A percentile compares a stretch with the other conserved stretches of the same genome.
phyloP scores from a whole-genome alignment of 2,888 invertebrate species.

The Fabriciana adippe region DNA sequence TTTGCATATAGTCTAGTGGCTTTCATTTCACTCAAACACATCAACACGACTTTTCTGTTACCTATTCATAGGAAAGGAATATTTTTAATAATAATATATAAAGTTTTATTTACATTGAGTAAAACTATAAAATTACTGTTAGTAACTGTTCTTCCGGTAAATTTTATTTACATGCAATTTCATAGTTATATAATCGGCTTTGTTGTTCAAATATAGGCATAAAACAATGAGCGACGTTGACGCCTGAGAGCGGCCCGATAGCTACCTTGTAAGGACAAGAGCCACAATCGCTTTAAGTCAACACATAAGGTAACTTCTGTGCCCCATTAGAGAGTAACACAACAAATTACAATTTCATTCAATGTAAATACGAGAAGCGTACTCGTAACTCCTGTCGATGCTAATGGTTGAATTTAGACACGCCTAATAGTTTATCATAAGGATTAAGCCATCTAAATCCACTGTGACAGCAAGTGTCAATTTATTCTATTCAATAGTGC shows the following conservation, averaged over 20 bases:
- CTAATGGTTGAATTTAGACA: constrained; percentile 70
- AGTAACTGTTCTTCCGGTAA: constrained; percentile 15
- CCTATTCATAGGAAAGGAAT: no score
- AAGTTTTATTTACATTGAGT: no score
- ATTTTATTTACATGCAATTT: constrained; percentile 30
- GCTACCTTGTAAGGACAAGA: constrained; percentile 57
- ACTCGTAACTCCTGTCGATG: constrained; percentile 54
- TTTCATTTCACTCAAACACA: neutral
- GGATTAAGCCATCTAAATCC: constrained; percentile 67
- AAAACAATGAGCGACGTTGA: constrained; percentile 66
- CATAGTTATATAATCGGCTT: constrained; percentile 39
- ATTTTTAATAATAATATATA: no score
- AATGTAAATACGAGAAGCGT: constrained; percentile 69
- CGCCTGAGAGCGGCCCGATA: constrained; percentile 49
- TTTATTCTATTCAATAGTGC: constrained; percentile 51
- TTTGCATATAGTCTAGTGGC: neutral
- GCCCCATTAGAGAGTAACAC: constrained; percentile 58
- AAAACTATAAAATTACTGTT: no score
- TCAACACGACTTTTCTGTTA: no score
- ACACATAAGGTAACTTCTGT: constrained; percentile 60
- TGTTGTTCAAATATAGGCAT: constrained; percentile 56
- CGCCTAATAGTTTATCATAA: constrained; percentile 67
- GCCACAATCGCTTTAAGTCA: constrained; percentile 53
- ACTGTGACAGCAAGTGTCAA: constrained; percentile 54
- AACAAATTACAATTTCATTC: constrained; percentile 79